Percentiles rank a stretch among this genome's conserved stretches.
phyloP scores from a whole-genome alignment of 2,797 vertebrate genomes.

The Onychomys arenicola region DNA sequence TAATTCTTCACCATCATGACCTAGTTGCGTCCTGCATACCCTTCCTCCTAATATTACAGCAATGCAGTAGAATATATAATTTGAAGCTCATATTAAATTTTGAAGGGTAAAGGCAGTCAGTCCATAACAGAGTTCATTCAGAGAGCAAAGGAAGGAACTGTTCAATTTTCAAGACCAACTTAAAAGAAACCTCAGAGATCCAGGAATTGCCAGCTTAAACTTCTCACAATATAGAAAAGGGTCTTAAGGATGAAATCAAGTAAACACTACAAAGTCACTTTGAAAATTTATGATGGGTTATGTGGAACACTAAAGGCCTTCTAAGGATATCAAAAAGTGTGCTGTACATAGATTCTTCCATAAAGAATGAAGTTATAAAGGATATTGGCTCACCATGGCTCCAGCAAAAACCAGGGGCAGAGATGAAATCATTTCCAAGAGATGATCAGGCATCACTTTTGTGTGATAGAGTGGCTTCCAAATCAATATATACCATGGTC shows the following conservation, averaged over 20 bases:
- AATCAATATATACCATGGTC: background rate
- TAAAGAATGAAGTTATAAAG: background rate
- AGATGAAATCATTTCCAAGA: background rate
- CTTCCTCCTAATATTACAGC: too few species aligned
- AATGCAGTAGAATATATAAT: background rate
- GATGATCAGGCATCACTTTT: background rate
- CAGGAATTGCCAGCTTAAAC: background rate
- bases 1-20: background rate
- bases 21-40: background rate
- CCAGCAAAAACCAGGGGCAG: background rate
- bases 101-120: background rate
- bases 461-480: background rate
- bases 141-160: background rate
- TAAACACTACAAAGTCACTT: background rate
- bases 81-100: background rate
- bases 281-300: background rate
- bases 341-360: background rate
- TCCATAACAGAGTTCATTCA: background rate
- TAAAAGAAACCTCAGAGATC: background rate
- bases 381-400: background rate
- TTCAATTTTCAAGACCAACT: background rate
- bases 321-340: background rate
- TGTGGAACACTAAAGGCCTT: background rate
- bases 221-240: background rate
- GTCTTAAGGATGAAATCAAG: background rate